A percentile compares a stretch with the other conserved stretches of the same genome.
phyloP scores from a whole-genome alignment of 2,888 invertebrate species.

The Melanotus villosus region DNA sequence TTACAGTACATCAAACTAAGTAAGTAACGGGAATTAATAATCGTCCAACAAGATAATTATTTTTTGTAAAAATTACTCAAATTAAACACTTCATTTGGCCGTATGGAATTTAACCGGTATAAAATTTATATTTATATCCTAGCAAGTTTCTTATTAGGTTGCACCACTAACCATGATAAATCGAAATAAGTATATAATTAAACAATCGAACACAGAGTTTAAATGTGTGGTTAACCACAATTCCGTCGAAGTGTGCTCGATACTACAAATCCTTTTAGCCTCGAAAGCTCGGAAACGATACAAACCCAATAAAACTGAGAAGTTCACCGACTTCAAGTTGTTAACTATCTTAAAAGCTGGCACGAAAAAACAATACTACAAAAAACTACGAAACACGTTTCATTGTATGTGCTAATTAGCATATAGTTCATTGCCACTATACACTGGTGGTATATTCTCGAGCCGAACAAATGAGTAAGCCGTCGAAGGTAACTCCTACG shows the following conservation, averaged over 20 bases:
- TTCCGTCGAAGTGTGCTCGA: too few relatives aligned
- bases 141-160: too few relatives aligned
- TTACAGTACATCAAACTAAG: too few relatives aligned
- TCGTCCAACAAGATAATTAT: too few relatives aligned
- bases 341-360: slow-evolving; percentile 22
- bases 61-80: too few relatives aligned
- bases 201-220: too few relatives aligned
- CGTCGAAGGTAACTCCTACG: neutral
- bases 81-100: too few relatives aligned
- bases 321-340: slow-evolving; percentile 20
- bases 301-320: slow-evolving; percentile 7
- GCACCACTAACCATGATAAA: too few relatives aligned
- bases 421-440: slow-evolving; percentile 40
- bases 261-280: neutral
- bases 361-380: slow-evolving; percentile 30
- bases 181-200: too few relatives aligned
- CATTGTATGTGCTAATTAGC: slow-evolving; percentile 40
- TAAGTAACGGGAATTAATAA: too few relatives aligned
- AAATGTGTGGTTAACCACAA: slow-evolving; percentile 10
- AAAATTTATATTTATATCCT: too few relatives aligned
- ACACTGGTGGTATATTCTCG: slow-evolving; percentile 1
- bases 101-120: too few relatives aligned
- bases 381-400: slow-evolving; percentile 32
- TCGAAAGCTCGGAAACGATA: slow-evolving; percentile 5
- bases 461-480: neutral